Conservation (phyloP, 2,888 invertebrate genomes). For the Dicyrtomina minuta region DNA sequence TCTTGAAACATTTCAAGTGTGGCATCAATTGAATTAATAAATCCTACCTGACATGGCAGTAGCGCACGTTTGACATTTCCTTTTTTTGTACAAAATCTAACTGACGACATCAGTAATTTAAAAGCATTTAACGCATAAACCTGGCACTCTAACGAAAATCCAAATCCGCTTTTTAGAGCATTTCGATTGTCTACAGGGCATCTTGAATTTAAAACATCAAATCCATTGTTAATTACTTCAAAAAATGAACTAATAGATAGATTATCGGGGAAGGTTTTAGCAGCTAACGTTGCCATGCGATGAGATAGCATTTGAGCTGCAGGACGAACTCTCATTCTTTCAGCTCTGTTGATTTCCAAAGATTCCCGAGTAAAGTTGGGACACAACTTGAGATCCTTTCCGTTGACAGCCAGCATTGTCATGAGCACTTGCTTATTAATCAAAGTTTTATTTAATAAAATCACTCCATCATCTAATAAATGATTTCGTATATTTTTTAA, state of each 20-base stretch:
- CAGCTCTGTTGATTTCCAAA: constrained; percentile 9
- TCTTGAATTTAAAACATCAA: constrained; percentile 21
- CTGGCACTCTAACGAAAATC: constrained; percentile 6
- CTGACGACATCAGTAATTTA: no score
- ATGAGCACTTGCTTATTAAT: constrained; percentile 24
- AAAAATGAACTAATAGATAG: constrained; percentile 4
- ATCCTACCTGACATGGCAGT: constrained; percentile 25
- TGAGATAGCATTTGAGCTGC: constrained; percentile 24
- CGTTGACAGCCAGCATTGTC: constrained; percentile 8
- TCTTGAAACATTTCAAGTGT: background rate
- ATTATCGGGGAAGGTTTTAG: background rate
- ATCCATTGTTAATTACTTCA: constrained; percentile 23
- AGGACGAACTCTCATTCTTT: constrained; percentile 22
- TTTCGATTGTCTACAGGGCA: background rate
- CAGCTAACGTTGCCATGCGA: constrained; percentile 2
- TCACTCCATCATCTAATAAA: constrained; percentile 40
- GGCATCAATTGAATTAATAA: constrained; percentile 23
- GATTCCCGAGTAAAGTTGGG: background rate
- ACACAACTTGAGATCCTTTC: constrained; percentile 16
- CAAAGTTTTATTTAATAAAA: constrained; percentile 15
- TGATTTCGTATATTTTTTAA: constrained; percentile 45
- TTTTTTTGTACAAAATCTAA: constrained; percentile 14
- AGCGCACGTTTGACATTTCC: constrained; percentile 7
- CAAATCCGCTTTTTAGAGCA: constrained; percentile 18
- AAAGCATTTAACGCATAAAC: background rate